A percentile compares a stretch with the other conserved stretches of the same genome.
These are phyloP conservation scores for Drosophila navojoa DNA, from an alignment of 1,140 invertebrate species.

Conservation along the genomic window DNA sequence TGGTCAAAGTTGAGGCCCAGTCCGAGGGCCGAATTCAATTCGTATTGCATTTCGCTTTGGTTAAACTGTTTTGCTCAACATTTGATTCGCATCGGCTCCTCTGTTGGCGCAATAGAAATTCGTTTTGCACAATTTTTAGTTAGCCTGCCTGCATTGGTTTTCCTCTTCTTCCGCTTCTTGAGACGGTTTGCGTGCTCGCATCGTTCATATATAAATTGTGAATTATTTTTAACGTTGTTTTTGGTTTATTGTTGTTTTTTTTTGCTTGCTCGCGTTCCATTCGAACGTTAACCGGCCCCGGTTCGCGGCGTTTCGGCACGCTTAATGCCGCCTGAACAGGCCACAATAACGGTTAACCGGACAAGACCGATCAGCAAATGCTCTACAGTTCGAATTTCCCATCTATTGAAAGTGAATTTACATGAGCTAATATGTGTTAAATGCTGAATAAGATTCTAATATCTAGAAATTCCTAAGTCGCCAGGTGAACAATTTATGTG, in stretches of 20 bases:
- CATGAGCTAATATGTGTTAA: no score
- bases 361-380: neutral
- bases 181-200: slow-evolving; percentile 23
- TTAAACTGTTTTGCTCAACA: neutral
- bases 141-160: neutral
- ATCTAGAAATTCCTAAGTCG: no score
- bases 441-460: no score
- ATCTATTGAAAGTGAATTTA: neutral
- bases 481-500: neutral
- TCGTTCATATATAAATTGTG: slow-evolving; percentile 58
- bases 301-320: slow-evolving; percentile 36
- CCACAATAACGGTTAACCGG: slow-evolving; percentile 5
- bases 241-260: slow-evolving; percentile 6
- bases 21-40: no score
- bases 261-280: slow-evolving; percentile 28
- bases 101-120: slow-evolving; percentile 75
- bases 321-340: slow-evolving; percentile 37
- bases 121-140: slow-evolving; percentile 22
- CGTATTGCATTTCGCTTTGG: no score
- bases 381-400: neutral
- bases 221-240: slow-evolving; percentile 53
- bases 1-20: slow-evolving; percentile 20
- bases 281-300: slow-evolving; percentile 34
- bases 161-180: neutral
- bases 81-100: slow-evolving; percentile 32